These are phyloP conservation scores for Aphaenogaster rudis DNA, from an alignment of 1,140 invertebrate species.

Conservation along the genomic window DNA sequence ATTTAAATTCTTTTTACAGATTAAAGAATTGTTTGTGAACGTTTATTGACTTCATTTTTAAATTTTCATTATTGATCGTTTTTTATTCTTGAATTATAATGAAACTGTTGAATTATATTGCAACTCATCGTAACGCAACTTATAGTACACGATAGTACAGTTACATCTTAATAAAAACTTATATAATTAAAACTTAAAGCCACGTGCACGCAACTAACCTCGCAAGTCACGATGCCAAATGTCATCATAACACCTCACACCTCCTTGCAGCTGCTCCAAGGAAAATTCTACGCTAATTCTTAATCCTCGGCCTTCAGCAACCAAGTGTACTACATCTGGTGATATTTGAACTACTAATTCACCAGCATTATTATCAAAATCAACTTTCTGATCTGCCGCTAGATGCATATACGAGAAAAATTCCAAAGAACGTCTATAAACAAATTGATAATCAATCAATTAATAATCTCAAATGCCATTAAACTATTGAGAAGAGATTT, in stretches of 20 bases:
- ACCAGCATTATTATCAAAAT: constrained; percentile 95
- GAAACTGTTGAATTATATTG: too few species aligned
- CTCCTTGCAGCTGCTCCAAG: constrained; percentile 96
- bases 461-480: constrained; percentile 2
- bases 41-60: too few species aligned
- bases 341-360: constrained; percentile 96
- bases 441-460: constrained; percentile 17
- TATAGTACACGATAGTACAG: too few species aligned
- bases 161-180: too few species aligned
- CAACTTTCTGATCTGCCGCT: constrained; percentile 93
- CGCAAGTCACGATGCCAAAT: too few species aligned
- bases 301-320: constrained; percentile 93
- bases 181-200: too few species aligned
- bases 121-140: too few species aligned
- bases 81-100: too few species aligned
- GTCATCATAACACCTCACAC: constrained; percentile 86
- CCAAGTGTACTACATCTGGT: constrained; percentile 92
- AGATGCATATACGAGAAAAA: constrained; percentile 93
- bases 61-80: too few species aligned
- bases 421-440: constrained; percentile 92
- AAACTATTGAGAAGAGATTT: constrained; percentile 27
- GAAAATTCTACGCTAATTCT: constrained; percentile 97
- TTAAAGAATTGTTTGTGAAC: too few species aligned
- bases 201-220: too few species aligned
- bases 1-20: too few species aligned